Conservation (phyloP, 2,113 vertebrate species). For the Ailurus styani region DNA sequence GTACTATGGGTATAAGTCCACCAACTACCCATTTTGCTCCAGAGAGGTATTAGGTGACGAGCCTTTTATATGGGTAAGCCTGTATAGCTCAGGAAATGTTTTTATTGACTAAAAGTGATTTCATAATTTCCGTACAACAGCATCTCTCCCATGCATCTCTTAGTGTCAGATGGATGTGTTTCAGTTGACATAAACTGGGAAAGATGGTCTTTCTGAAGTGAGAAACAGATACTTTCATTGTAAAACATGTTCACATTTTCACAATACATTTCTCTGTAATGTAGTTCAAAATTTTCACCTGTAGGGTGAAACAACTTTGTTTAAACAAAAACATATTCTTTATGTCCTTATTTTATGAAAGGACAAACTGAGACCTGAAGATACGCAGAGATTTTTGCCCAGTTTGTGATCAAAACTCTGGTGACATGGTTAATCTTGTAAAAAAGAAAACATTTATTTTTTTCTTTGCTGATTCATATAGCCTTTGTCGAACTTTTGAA, state of each 20-base stretch:
- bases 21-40: background rate
- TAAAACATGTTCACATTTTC: background rate
- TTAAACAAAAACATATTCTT: background rate
- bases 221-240: background rate
- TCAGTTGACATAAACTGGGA: background rate
- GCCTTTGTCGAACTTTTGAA: background rate
- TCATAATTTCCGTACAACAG: background rate
- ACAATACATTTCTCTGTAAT: background rate
- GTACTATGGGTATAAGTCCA: background rate
- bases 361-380: background rate
- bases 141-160: background rate
- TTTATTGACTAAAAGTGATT: background rate
- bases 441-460: background rate
- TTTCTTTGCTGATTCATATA: background rate
- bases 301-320: background rate
- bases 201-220: background rate
- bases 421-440: background rate
- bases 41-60: background rate
- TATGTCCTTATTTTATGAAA: background rate
- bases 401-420: background rate
- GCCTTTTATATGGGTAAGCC: background rate
- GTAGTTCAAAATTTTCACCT: background rate
- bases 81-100: background rate
- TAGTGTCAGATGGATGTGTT: background rate
- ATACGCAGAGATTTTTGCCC: background rate